phyloP scores from a whole-genome alignment of 2,113 vertebrate genomes.

The Myiagra hebetior region DNA sequence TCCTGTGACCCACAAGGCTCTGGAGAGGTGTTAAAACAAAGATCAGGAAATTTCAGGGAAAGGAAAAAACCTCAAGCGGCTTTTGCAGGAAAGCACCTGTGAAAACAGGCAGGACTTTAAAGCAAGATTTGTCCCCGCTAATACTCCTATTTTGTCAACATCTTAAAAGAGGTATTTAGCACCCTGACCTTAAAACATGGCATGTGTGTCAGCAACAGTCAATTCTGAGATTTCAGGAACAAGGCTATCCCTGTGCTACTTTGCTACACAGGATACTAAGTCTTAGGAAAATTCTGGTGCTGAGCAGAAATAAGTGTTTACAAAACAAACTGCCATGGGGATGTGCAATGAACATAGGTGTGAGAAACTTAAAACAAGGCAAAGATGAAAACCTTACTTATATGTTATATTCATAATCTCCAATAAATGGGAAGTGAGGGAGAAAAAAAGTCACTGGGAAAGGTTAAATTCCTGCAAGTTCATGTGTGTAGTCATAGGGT shows the following conservation, averaged over 20 bases:
- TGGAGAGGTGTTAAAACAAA: neutral
- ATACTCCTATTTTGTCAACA: neutral
- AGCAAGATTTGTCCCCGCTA: neutral
- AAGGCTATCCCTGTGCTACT: neutral
- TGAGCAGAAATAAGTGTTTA: neutral
- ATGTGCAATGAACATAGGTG: neutral
- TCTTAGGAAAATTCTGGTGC: neutral
- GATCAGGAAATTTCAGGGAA: neutral
- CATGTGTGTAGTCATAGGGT: neutral
- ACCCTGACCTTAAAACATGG: neutral
- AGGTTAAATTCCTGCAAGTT: neutral
- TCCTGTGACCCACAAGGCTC: neutral
- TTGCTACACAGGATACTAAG: neutral
- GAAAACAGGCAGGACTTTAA: neutral
- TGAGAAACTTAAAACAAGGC: neutral
- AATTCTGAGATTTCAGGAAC: neutral
- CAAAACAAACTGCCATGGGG: neutral
- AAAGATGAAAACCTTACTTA: neutral
- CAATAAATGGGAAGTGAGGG: neutral
- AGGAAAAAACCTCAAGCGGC: neutral
- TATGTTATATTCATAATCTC: neutral
- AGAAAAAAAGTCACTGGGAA: neutral
- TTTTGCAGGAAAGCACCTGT: conserved; percentile 12
- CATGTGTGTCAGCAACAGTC: neutral
- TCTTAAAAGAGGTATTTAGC: conserved; percentile 2